Conservation (phyloP, 1,140 invertebrate genomes). For the Neodiprion lecontei region DNA sequence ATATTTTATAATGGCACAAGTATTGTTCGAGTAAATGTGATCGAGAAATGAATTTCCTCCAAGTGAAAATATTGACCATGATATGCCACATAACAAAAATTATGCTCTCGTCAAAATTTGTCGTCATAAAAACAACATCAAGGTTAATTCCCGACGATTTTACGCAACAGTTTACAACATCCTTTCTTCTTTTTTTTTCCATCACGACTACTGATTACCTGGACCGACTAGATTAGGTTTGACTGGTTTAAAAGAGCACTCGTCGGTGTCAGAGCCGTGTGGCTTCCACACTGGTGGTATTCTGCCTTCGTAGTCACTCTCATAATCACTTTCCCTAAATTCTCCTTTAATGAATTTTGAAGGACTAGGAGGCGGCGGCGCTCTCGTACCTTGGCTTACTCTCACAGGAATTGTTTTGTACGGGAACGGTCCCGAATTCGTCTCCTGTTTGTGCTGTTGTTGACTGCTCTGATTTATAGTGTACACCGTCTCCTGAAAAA, state of each 20-base stretch:
- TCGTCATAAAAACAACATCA: background rate
- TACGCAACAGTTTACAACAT: background rate
- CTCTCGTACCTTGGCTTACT: constrained; percentile 38
- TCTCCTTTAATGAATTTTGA: constrained; percentile 74
- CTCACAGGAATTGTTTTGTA: constrained; percentile 56
- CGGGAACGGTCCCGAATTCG: constrained; percentile 59
- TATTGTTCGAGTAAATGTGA: background rate
- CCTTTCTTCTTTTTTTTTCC: background rate
- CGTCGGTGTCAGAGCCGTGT: constrained; percentile 62
- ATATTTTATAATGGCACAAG: no score
- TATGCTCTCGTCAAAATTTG: background rate
- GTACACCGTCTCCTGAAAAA: constrained; percentile 57
- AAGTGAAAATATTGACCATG: background rate
- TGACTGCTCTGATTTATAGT: constrained; percentile 49
- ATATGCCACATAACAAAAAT: background rate
- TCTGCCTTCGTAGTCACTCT: constrained; percentile 74
- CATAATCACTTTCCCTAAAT: constrained; percentile 75
- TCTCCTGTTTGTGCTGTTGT: constrained; percentile 47
- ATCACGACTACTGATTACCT: constrained; percentile 36
- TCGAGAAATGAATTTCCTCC: background rate
- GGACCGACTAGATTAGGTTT: constrained; percentile 64
- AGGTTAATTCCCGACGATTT: background rate
- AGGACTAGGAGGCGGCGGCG: constrained; percentile 63
- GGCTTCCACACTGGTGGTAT: constrained; percentile 70
- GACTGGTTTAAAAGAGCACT: constrained; percentile 65